Percentiles rank a stretch among this genome's conserved stretches.
These are phyloP conservation scores for Alauda arvensis DNA, from an alignment of 2,797 vertebrate species.

Conservation along the genomic window DNA sequence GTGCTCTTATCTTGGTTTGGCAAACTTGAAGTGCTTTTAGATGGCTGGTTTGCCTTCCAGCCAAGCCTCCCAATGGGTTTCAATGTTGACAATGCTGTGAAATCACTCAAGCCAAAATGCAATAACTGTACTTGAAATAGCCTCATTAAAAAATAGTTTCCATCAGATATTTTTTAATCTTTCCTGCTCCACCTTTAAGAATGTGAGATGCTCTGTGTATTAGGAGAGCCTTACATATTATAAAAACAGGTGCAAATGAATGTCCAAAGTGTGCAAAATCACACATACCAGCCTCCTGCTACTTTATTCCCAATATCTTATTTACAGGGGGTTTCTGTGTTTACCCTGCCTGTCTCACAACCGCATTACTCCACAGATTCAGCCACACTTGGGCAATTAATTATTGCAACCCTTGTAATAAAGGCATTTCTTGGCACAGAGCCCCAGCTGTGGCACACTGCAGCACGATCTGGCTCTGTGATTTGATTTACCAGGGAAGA, in stretches of 20 bases:
- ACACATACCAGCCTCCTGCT: neutral
- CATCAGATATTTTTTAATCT: constrained; percentile 29
- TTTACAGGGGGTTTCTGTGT: neutral
- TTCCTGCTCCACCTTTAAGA: constrained; percentile 9
- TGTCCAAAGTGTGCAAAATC: neutral
- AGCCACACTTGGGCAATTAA: neutral
- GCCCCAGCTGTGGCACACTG: constrained; percentile 1
- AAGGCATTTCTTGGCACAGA: constrained; percentile 20
- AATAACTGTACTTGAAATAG: constrained; percentile 41
- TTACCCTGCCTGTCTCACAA: neutral
- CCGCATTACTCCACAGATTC: neutral
- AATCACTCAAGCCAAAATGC: constrained; percentile 51
- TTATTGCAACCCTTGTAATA: neutral
- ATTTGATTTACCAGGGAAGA: constrained; percentile 3
- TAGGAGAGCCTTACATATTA: neutral
- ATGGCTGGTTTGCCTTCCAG: constrained; percentile 54
- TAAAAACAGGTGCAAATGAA: neutral
- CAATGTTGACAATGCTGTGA: constrained; percentile 38
- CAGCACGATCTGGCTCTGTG: neutral
- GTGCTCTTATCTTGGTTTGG: constrained; percentile 64
- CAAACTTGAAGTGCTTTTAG: constrained; percentile 45
- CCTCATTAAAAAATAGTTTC: constrained; percentile 48
- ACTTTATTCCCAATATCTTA: neutral
- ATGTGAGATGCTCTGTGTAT: neutral
- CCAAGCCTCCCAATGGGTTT: constrained; percentile 33